phyloP scores from a whole-genome alignment of 2,113 vertebrate genomes.

The Edolisoma coerulescens region DNA sequence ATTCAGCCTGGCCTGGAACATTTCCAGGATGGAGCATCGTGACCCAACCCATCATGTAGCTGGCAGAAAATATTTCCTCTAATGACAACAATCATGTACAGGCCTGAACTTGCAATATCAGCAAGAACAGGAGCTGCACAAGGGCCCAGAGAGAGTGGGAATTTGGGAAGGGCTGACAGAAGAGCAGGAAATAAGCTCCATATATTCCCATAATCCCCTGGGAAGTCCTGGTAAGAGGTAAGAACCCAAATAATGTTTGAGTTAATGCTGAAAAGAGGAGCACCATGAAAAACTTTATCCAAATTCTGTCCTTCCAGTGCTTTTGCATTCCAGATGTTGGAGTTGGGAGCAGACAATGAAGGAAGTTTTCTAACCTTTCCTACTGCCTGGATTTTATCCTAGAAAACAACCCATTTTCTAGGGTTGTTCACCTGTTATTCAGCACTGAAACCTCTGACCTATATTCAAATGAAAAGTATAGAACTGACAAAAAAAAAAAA shows the following conservation, averaged over 20 bases:
- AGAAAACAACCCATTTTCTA: neutral
- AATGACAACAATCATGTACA: neutral
- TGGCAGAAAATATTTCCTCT: neutral
- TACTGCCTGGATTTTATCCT: neutral
- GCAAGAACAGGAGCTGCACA: neutral
- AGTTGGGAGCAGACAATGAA: neutral
- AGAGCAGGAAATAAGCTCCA: neutral
- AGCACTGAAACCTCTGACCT: neutral
- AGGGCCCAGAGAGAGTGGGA: neutral
- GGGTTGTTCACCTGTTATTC: neutral
- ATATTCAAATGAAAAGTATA: neutral
- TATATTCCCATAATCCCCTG: neutral
- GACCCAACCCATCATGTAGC: neutral
- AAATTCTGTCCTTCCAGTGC: neutral
- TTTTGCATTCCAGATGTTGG: neutral
- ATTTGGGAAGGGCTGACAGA: neutral
- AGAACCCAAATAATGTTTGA: neutral
- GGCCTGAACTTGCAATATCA: neutral
- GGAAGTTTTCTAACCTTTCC: neutral
- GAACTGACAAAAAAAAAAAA: neutral
- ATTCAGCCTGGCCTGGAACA: neutral
- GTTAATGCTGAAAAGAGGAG: neutral
- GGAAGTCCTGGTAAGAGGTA: neutral
- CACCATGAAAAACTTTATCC: rapidly evolving
- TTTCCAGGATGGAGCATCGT: neutral